A percentile compares a stretch with the other conserved stretches of the same genome.
phyloP scores from a whole-genome alignment of 92 coral and sea anemone species.

The Porites divaricata region DNA sequence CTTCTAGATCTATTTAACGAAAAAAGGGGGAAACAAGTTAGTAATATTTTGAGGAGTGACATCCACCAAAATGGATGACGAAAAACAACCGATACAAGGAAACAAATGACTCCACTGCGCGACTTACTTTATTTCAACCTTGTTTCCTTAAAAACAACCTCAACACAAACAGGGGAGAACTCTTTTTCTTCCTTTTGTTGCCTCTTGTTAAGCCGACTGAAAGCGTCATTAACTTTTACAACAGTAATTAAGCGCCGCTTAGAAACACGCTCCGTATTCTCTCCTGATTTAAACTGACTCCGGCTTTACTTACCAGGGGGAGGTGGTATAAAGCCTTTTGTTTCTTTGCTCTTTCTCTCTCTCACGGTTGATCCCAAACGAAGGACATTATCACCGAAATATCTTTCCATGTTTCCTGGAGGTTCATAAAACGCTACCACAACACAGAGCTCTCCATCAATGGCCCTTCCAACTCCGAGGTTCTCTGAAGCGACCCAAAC shows the following conservation, averaged over 20 bases:
- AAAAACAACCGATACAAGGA: no score
- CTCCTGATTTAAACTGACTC: no score
- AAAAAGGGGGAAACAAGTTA: not conserved
- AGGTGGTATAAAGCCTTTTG: constrained; percentile 71
- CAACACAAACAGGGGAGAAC: no score
- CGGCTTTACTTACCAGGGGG: constrained; percentile 70
- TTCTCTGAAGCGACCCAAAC: constrained; percentile 93
- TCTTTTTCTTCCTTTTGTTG: no score
- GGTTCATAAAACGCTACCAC: constrained; percentile 98
- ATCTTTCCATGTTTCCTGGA: constrained; percentile 95
- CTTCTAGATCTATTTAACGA: constrained; percentile 74
- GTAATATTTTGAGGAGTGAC: not conserved
- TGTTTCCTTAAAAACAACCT: no score
- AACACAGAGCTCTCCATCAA: constrained; percentile 82
- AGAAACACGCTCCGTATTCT: no score
- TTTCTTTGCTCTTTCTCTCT: constrained; percentile 54
- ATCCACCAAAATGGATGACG: no score
- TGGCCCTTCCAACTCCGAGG: constrained; percentile 94
- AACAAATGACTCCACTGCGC: no score
- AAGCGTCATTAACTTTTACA: no score
- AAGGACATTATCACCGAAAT: constrained; percentile 81
- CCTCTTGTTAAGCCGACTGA: no score
- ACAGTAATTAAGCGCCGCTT: no score
- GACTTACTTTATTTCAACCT: no score
- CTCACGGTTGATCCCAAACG: constrained; percentile 67